These are phyloP conservation scores for Erebia palarica DNA, from an alignment of 2,888 invertebrate genomes.

Conservation along the genomic window DNA sequence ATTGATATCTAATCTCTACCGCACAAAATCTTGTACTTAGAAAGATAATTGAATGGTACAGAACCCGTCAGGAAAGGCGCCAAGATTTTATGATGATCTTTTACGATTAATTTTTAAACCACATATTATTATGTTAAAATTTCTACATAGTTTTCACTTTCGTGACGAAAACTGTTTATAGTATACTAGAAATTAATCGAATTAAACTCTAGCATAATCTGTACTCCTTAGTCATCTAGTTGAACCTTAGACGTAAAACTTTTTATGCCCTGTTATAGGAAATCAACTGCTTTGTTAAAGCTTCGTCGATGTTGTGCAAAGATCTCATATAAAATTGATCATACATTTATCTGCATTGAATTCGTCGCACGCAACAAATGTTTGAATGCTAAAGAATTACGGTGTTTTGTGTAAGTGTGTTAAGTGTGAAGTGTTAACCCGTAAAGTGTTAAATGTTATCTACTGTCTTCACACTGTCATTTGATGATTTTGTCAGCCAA, in stretches of 20 bases:
- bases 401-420: too few relatives aligned
- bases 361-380: neutral
- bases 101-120: too few relatives aligned
- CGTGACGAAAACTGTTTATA: neutral
- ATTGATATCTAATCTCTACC: neutral
- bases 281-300: slow-evolving; percentile 63
- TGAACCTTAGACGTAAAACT: neutral
- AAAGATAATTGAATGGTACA: neutral
- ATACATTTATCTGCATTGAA: neutral
- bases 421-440: too few relatives aligned
- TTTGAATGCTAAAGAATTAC: neutral
- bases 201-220: neutral
- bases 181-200: neutral
- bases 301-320: slow-evolving; percentile 67
- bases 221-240: slow-evolving; percentile 1
- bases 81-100: too few relatives aligned
- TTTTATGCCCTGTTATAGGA: slow-evolving; percentile 8
- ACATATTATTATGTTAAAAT: too few relatives aligned
- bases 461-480: too few relatives aligned
- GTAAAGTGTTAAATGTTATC: too few relatives aligned
- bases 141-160: neutral
- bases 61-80: neutral
- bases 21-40: neutral
- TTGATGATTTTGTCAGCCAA: too few relatives aligned
- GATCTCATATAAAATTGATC: neutral